Percentiles rank a stretch among this genome's conserved stretches.
Conservation (phyloP, 1,140 invertebrate species). For the Gryllus bimaculatus region DNA sequence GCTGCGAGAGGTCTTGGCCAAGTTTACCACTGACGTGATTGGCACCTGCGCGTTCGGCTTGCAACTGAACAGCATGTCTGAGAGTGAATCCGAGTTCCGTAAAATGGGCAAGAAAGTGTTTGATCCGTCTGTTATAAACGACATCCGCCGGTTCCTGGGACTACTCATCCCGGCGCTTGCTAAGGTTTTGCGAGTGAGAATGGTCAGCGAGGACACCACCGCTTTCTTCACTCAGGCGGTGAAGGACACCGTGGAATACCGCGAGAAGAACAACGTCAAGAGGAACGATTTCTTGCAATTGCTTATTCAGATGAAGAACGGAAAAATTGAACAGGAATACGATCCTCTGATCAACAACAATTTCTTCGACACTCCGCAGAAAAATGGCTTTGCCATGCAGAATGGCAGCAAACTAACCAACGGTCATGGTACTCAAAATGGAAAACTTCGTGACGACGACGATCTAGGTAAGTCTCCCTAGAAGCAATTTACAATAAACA, state of each 20-base stretch:
- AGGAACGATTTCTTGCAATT: constrained; percentile 36
- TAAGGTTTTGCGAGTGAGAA: background rate
- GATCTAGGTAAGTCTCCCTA: background rate
- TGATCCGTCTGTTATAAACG: background rate
- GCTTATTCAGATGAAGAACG: constrained; percentile 25
- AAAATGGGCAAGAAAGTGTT: constrained; percentile 23
- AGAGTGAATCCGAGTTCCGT: constrained; percentile 43
- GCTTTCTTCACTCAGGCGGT: constrained; percentile 29
- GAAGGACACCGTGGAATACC: constrained; percentile 33
- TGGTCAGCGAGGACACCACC: constrained; percentile 26
- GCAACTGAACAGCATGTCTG: constrained; percentile 44
- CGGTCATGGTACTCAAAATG: background rate
- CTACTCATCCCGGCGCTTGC: constrained; percentile 8
- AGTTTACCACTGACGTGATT: constrained; percentile 53
- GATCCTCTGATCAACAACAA: background rate
- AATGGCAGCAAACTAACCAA: background rate
- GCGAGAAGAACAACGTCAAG: constrained; percentile 34
- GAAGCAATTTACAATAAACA: no score
- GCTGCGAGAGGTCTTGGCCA: constrained; percentile 45
- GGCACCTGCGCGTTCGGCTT: constrained; percentile 52
- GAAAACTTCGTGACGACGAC: background rate
- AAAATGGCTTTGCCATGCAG: background rate
- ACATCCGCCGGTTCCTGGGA: background rate
- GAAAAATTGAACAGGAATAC: background rate
- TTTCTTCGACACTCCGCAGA: background rate